Base-by-base conservation (phyloP, 1,140 invertebrate genomes). In the Drosophila repletoides region DNA sequence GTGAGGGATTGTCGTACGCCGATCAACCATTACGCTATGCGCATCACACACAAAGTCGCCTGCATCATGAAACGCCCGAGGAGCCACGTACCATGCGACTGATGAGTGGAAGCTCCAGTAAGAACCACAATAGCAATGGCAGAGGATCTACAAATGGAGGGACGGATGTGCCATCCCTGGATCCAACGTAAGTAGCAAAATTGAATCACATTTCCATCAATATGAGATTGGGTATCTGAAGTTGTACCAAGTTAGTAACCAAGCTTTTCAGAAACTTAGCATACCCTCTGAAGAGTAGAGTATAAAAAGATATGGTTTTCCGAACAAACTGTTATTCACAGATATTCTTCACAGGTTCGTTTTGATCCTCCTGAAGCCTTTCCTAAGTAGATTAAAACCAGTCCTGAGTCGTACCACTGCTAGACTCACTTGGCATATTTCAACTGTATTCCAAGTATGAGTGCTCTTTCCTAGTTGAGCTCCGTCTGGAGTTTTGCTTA, bases 11-110 rank as follows among this genome's bases (percentile, higher is more conserved):
- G 3, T 76, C 86, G 0, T 90, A 90, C 41, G 71, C 77, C 31
- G 88, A 90, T 71, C 88, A 90, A 21, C 74, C 86, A 0, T 5
- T 59, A 12, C 68, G 75, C 9, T 90, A 90, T 51, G 49, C 88
- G 1, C 86, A 89, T 41, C 87, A 81, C 29, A 80, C 80, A 0
- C 66, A 84, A 6, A 86, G 74, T 49, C 75, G 72, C 7, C 26
- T 89, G 45, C 86, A 89, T 46, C 89, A 90, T 19, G 89, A 90
- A 14, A 65, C 81, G 10, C 59, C 64, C 3, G 65, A 81, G 10
- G 76, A 88, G 15, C 89, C 89, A 1, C 68, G 72, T 1, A 80
- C 88, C 1, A 70, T 86, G 67, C 69, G 61, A 1, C 49, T 89
- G 3, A 75, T 74, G 68, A 71, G 71, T 15, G 70, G 67, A 9